Percentiles rank a stretch among this genome's conserved stretches.
Conservation (phyloP, 2,113 vertebrate species). For the Lota lota region DNA sequence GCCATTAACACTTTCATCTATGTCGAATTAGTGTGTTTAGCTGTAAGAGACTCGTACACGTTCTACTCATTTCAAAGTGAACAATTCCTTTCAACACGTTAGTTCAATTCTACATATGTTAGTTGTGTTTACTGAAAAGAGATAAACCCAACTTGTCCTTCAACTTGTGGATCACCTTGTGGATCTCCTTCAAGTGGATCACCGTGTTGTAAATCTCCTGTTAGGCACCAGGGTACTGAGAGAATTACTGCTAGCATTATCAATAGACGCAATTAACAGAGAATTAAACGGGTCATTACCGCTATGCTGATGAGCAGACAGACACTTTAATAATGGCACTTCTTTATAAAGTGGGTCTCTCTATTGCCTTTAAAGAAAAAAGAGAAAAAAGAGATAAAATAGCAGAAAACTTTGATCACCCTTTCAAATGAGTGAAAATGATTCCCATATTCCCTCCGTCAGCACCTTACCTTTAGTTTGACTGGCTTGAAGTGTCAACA, state of each 20-base stretch:
- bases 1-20: constrained; percentile 15
- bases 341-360: too few relatives aligned
- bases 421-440: background rate
- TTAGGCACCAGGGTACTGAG: background rate
- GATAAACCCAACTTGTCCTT: constrained; percentile 19
- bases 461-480: constrained; percentile 85
- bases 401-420: too few relatives aligned
- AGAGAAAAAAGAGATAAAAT: too few relatives aligned
- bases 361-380: too few relatives aligned
- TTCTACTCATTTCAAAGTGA: too few relatives aligned
- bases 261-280: too few relatives aligned
- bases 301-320: too few relatives aligned
- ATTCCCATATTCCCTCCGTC: constrained; percentile 6
- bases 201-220: constrained; percentile 3
- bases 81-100: too few relatives aligned
- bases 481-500: constrained; percentile 81
- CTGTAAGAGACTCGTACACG: background rate
- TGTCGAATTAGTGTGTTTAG: background rate
- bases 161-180: too few relatives aligned
- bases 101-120: too few relatives aligned
- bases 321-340: too few relatives aligned
- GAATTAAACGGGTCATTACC: too few relatives aligned
- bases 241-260: background rate
- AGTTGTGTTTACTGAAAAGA: background rate
- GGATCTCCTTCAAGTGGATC: constrained; percentile 9